phyloP scores from a whole-genome alignment of 2,797 vertebrate genomes.

The Rhinoraja longicauda region DNA sequence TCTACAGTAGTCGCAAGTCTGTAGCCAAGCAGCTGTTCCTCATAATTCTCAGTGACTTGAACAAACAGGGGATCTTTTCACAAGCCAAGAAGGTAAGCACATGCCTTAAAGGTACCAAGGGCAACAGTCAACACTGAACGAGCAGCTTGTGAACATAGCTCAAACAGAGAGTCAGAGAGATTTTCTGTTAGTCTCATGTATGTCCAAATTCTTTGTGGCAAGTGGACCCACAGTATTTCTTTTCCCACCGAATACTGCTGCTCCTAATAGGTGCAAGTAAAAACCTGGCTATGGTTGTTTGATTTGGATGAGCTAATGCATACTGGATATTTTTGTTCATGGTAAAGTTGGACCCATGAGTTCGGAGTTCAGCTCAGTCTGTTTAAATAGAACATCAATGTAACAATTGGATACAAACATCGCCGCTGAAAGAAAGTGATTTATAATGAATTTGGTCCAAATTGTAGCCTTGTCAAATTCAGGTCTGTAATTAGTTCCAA shows the following conservation, averaged over 20 bases:
- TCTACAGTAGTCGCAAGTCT: background rate
- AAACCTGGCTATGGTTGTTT: background rate
- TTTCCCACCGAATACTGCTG: background rate
- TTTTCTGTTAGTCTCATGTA: background rate
- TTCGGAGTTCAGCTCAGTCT: background rate
- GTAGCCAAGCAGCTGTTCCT: background rate
- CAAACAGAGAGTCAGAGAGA: background rate
- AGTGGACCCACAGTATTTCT: background rate
- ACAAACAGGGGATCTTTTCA: constrained; percentile 13
- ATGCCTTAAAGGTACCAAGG: background rate
- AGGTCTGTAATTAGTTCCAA: background rate
- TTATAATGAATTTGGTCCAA: background rate
- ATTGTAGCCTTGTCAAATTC: background rate
- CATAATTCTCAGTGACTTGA: background rate
- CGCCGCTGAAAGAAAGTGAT: background rate
- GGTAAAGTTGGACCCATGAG: background rate
- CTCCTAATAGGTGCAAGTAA: background rate
- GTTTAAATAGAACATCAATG: background rate
- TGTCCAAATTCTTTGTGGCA: background rate
- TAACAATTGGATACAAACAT: background rate
- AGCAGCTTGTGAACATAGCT: background rate
- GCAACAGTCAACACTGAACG: background rate
- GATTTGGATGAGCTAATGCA: background rate
- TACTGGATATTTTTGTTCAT: background rate
- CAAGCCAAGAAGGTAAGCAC: background rate